phyloP scores from a whole-genome alignment of 23 tunicate species.

The Clavelina lepadiformis region DNA sequence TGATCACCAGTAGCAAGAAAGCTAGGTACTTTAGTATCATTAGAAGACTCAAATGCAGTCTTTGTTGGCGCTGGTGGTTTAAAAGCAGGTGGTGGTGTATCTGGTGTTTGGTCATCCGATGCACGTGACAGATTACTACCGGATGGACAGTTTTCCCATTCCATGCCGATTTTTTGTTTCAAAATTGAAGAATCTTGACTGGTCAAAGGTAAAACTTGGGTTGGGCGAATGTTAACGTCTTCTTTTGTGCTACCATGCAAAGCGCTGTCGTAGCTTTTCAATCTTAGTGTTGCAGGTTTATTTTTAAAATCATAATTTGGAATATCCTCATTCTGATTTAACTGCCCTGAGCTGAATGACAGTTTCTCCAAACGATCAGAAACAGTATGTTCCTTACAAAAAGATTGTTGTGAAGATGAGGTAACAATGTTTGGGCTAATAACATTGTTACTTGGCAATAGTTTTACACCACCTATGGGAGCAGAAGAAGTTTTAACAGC shows the following conservation, averaged over 20 bases:
- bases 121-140: constrained; percentile 31
- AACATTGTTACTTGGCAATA: constrained; percentile 11
- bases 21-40: no score
- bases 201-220: background rate
- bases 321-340: no score
- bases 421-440: background rate
- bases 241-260: constrained; percentile 6
- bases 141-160: constrained; percentile 24
- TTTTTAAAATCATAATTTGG: background rate
- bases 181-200: background rate
- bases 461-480: constrained; percentile 18
- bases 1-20: no score
- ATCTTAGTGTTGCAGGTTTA: constrained; percentile 1
- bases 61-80: constrained; percentile 72
- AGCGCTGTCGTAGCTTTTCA: constrained; percentile 7
- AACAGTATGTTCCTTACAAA: constrained; percentile 1
- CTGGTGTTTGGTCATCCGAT: constrained; percentile 77
- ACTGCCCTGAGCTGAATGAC: no score
- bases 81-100: constrained; percentile 70
- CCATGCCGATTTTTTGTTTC: background rate
- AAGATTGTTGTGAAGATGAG: background rate
- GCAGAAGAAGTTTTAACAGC: constrained; percentile 1
- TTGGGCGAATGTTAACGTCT: no score
- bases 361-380: background rate
- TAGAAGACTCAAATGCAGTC: no score